Evolutionary conservation across 2,797 vertebrate species (phyloP), one percentile per base, ranked within the genome.

Genomic region (Pseudochaenichthys georgianus): DNA sequence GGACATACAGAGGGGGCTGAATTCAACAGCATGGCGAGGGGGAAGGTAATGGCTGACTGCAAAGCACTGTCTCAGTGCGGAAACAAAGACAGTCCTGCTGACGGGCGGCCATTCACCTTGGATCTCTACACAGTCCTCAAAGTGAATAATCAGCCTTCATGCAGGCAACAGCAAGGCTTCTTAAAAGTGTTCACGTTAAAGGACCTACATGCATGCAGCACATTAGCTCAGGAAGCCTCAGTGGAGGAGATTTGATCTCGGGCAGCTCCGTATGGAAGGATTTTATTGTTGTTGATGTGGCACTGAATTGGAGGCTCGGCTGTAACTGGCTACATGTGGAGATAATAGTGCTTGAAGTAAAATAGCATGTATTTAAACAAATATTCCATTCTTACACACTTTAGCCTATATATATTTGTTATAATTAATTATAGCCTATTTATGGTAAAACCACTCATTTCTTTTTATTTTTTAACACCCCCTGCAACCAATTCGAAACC

Each of bases 21-120:
- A 85, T 46, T 76, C 74, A 76, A 77, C 87, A 85, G 91, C 90
- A 84, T 89, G 90, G 85, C 88, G 92, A 89, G 77, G 80, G 81
- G 86, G 81, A 79, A 88, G 88, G 88, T 92, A 94, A 95, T 95
- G 95, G 95, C 95, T 93, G 95, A 91, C 93, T 88, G 91, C 86
- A 81, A 86, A 86, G 87, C 91, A 61, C 82, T 91, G 77, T 87
- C 88, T 83, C 85, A 88, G 88, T 79, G 43, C 80, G 89, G 87
- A 96, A 94, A 96, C 95, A 95, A 95, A 95, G 94, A 88, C 92
- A 91, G 89, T 80, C 74, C 84, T 90, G 71, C 87, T 89, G 87
- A 87, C 89, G 85, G 85, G 89, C 92, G 83, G 87, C 89, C 93
- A 92, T 92, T 94, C 89, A 93, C 90, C 85, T 87, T 84, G 84